A percentile compares a stretch with the other conserved stretches of the same genome.
phyloP scores from a whole-genome alignment of 2,797 vertebrate genomes.

The Premnoplex brunnescens region DNA sequence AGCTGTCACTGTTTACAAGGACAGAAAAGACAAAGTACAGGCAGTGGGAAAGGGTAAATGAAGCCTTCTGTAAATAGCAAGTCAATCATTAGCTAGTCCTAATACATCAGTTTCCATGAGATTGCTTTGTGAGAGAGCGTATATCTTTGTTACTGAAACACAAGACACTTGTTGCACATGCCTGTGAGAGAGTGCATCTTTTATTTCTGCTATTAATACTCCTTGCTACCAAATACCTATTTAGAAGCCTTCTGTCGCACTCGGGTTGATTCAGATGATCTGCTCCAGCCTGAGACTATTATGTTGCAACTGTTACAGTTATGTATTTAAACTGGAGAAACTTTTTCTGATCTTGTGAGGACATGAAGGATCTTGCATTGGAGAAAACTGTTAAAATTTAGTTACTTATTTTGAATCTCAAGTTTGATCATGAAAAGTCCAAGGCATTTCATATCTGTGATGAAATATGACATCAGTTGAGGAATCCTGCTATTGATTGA shows the following conservation, averaged over 20 bases:
- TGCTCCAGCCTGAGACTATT: not conserved
- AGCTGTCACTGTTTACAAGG: not conserved
- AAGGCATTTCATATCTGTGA: not conserved
- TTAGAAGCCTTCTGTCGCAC: not conserved
- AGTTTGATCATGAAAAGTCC: not conserved
- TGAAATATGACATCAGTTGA: not conserved
- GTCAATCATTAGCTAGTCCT: constrained; percentile 24
- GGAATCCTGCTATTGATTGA: not conserved
- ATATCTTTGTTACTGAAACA: not conserved
- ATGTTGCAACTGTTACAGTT: not conserved
- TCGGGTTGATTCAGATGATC: not conserved
- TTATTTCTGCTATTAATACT: not conserved
- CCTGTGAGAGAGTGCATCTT: not conserved
- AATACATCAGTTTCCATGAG: not conserved
- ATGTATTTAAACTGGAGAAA: not conserved
- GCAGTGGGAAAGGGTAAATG: not conserved
- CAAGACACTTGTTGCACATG: not conserved
- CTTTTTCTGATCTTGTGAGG: not conserved
- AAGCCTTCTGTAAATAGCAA: constrained; percentile 18
- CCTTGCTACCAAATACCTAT: not conserved
- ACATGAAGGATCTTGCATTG: not conserved
- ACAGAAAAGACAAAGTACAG: not conserved
- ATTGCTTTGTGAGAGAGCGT: not conserved
- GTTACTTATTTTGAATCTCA: not conserved
- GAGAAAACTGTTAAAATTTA: not conserved